phyloP scores from a whole-genome alignment of 2,888 invertebrate genomes.

The Nephrotoma flavescens region DNA sequence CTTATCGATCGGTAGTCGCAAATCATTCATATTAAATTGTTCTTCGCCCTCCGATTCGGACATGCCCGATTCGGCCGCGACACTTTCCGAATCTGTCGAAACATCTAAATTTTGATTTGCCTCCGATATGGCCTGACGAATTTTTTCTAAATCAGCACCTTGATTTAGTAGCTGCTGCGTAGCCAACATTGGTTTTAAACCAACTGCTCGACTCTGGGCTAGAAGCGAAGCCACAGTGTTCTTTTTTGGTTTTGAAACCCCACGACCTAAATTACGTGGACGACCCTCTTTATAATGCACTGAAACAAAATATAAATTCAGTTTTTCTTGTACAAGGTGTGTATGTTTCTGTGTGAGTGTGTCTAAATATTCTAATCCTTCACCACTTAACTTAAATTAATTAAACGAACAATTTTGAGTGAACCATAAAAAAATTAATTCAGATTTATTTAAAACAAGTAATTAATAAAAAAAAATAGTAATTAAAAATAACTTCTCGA shows the following conservation, averaged over 20 bases:
- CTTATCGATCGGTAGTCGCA: conserved; percentile 49
- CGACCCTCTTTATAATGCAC: conserved; percentile 50
- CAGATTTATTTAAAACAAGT: not conserved
- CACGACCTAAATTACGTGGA: conserved; percentile 70
- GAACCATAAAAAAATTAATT: not conserved
- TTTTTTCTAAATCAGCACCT: conserved; percentile 38
- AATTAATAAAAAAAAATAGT: not conserved
- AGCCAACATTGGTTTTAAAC: conserved; percentile 61
- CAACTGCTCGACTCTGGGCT: conserved; percentile 73
- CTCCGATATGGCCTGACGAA: conserved; percentile 39
- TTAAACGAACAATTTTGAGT: not conserved
- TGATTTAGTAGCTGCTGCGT: conserved; percentile 45
- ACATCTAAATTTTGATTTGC: conserved; percentile 36
- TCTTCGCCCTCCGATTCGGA: conserved; percentile 42
- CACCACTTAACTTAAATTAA: not conserved
- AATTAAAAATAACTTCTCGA: not conserved
- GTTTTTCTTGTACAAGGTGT: not conserved
- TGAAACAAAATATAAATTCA: conserved; percentile 4
- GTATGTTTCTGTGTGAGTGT: not conserved
- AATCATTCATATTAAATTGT: conserved; percentile 34
- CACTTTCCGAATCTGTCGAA: conserved; percentile 42
- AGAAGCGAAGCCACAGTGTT: conserved; percentile 79
- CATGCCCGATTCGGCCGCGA: conserved; percentile 40
- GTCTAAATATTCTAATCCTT: not conserved
- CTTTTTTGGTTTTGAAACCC: conserved; percentile 83